Evolutionary conservation across 2,888 invertebrate species (phyloP).

Genomic region (Chymomyza caudatula): DNA sequence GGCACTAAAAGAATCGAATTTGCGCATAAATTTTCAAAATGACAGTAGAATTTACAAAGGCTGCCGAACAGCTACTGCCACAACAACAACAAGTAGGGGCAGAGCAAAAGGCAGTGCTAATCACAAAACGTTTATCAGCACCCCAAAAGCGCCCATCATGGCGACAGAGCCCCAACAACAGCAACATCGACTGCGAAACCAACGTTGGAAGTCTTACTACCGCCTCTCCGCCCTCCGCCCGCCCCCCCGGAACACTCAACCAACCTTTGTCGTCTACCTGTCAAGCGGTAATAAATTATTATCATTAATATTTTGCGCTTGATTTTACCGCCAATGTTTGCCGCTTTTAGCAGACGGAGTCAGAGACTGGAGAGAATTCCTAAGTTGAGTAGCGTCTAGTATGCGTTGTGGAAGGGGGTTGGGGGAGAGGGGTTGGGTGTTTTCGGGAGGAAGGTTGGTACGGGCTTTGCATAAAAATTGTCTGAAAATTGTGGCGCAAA

Average conservation of each 20-base stretch:
- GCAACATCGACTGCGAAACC: background rate
- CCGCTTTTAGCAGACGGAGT: slow-evolving; percentile 21
- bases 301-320: slow-evolving; percentile 65
- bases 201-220: background rate
- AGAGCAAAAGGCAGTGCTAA: slow-evolving; percentile 37
- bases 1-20: slow-evolving; percentile 23
- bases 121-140: slow-evolving; percentile 59
- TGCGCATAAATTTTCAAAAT: slow-evolving; percentile 56
- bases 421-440: background rate
- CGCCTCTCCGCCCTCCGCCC: background rate
- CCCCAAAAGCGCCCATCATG: slow-evolving; percentile 31
- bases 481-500: slow-evolving; percentile 17
- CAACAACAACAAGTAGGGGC: slow-evolving; percentile 11
- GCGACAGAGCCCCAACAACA: slow-evolving; percentile 13
- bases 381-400: background rate
- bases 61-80: slow-evolving; percentile 18
- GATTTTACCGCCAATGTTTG: slow-evolving; percentile 42
- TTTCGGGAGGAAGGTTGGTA: slow-evolving; percentile 18
- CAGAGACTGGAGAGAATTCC: slow-evolving; percentile 6
- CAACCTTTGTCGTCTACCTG: slow-evolving; percentile 43
- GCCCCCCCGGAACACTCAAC: background rate
- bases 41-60: slow-evolving; percentile 54
- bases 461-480: slow-evolving; percentile 57
- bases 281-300: slow-evolving; percentile 62
- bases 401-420: background rate